A percentile compares a stretch with the other conserved stretches of the same genome.
Conservation (phyloP, 2,888 invertebrate species). For the Poecilobothrus nobilitatus region DNA sequence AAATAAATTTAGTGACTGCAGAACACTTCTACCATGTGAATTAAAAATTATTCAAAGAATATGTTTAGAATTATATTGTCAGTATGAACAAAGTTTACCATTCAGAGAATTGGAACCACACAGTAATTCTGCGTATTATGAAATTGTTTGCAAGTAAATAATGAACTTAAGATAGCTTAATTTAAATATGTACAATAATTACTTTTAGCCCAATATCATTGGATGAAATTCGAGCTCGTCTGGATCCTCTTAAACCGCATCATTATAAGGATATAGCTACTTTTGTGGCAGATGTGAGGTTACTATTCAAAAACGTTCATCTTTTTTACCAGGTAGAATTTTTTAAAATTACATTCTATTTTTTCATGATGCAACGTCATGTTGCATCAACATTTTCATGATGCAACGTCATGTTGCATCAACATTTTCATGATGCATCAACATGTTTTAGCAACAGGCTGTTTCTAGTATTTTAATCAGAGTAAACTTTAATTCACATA, state of each 20-base stretch:
- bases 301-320: conserved; percentile 83
- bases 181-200: background rate
- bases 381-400: too few species aligned
- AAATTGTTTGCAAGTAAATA: conserved; percentile 41
- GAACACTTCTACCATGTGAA: conserved; percentile 51
- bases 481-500: too few species aligned
- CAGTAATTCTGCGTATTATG: conserved; percentile 49
- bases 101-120: conserved; percentile 78
- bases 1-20: conserved; percentile 41
- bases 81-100: conserved; percentile 78
- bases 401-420: too few species aligned
- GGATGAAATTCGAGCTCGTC: conserved; percentile 69
- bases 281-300: conserved; percentile 70
- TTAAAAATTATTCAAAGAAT: conserved; percentile 71
- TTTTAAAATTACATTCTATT: conserved; percentile 16
- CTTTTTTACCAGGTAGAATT: conserved; percentile 70
- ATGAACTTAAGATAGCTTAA: background rate
- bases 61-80: conserved; percentile 83
- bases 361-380: too few species aligned
- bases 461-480: too few species aligned
- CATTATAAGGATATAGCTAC: conserved; percentile 68
- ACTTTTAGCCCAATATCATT: conserved; percentile 67
- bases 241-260: conserved; percentile 62
- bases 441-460: too few species aligned
- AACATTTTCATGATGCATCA: too few species aligned